A percentile compares a stretch with the other conserved stretches of the same genome.
These are phyloP conservation scores for Callipepla squamata DNA, from an alignment of 2,113 vertebrate species.

Conservation along the genomic window DNA sequence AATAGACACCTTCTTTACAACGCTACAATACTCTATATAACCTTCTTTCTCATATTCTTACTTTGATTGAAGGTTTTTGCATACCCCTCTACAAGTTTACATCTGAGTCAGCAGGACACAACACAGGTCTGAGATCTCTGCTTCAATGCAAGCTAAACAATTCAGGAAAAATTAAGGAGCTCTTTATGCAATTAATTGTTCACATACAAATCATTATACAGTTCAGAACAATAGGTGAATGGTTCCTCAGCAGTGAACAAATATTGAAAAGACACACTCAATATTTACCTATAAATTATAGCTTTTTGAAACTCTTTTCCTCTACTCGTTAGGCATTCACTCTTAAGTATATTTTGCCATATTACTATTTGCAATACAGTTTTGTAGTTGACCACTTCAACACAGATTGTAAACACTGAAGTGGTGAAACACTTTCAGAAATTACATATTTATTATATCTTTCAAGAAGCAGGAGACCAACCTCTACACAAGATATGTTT, in stretches of 20 bases:
- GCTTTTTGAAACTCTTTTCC: neutral
- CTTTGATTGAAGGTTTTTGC: neutral
- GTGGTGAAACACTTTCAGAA: slow-evolving; percentile 10
- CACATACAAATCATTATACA: neutral
- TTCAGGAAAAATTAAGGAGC: neutral
- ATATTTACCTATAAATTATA: neutral
- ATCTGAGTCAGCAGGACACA: neutral
- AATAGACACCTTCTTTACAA: neutral
- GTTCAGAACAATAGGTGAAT: neutral
- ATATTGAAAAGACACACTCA: neutral
- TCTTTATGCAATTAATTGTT: neutral
- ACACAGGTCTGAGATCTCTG: neutral
- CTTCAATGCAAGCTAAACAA: neutral
- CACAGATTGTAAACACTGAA: neutral
- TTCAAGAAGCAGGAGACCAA: slow-evolving; percentile 17
- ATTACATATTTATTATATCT: slow-evolving; percentile 17
- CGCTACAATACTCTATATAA: neutral
- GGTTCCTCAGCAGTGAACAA: neutral
- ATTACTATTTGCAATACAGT: slow-evolving; percentile 11
- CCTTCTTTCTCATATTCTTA: neutral
- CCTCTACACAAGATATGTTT: neutral
- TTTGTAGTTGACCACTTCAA: slow-evolving; percentile 17
- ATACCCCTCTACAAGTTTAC: neutral
- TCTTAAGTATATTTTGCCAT: neutral
- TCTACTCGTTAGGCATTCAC: neutral